Conservation (phyloP, 2,113 vertebrate species). For the Halichoerus grypus region DNA sequence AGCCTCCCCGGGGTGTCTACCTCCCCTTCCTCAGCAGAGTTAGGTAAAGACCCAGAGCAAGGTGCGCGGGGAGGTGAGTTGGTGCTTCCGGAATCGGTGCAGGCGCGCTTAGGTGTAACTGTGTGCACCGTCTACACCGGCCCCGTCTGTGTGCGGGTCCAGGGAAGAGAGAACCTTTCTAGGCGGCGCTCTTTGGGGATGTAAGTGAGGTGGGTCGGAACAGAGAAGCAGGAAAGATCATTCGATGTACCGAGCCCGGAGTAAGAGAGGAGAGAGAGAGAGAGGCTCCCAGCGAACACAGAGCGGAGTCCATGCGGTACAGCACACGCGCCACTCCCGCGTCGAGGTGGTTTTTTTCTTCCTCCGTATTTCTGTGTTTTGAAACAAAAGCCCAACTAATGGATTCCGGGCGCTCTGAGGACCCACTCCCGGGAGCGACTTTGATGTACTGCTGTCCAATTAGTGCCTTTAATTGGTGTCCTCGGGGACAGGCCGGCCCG, state of each 20-base stretch:
- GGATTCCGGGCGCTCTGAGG: conserved; percentile 82
- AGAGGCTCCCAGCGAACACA: neutral
- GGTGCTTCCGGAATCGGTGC: neutral
- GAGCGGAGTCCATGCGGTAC: neutral
- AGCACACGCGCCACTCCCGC: neutral
- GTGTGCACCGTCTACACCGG: neutral
- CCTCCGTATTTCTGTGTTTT: conserved; percentile 69
- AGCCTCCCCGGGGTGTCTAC: neutral
- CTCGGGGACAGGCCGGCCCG: conserved; percentile 85
- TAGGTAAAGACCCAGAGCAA: neutral
- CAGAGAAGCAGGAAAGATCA: neutral
- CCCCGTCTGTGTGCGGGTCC: neutral
- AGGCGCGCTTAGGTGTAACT: fast-evolving
- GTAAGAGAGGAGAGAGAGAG: too few species aligned
- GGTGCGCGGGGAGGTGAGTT: neutral
- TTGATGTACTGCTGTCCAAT: conserved; percentile 92
- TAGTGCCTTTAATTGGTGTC: conserved; percentile 92
- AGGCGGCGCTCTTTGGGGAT: conserved; percentile 29
- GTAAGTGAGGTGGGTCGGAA: neutral
- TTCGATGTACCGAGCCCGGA: neutral
- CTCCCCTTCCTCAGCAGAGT: neutral
- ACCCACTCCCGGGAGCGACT: conserved; percentile 84
- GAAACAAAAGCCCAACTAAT: conserved; percentile 85
- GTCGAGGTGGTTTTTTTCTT: neutral
- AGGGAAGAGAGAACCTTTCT: neutral